Base-by-base conservation (phyloP, 2,888 invertebrate genomes). In the Atrina japonica region DNA sequence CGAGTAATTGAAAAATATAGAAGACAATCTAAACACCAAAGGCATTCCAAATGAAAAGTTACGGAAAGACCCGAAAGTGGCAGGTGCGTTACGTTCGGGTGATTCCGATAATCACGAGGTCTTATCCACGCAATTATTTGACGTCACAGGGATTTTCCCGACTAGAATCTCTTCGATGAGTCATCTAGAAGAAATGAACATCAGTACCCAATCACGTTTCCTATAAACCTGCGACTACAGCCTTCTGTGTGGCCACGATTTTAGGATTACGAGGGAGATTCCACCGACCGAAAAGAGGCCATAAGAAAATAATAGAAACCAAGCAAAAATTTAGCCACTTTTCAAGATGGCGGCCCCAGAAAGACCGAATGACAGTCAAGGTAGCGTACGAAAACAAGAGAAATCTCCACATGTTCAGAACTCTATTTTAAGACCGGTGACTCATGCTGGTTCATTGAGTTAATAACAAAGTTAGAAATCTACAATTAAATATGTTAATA, bases 131-230 rank as follows among this genome's bases (percentile, higher is more conserved):
- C 47, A 60, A 67, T 59, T 50, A 69, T 73, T 78, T 86, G 85
- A 87, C 85, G 85, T 85, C 86, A 87, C 80, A 77, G 86, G 87
- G 87, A 86, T 86, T 86, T 88, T 88, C 87, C 87, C 86, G 78
- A 81, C 82, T 84, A 83, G 80, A 79, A 61, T 76, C 65, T 84
- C 83, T 82, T 83, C 80, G 86, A 88, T 88, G 87, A 88, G 84
- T 88, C 86, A 88, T 86, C 82, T 70, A 73, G 70, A 82, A 86
- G 84, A 84, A 88, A 84, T 83, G 86, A 83, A 83, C 81, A 81
- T 82, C 82, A 74, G 77, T 76, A 77, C 74, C 80, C 80, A 83
- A 77, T 84, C 82, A 81, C 78, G 76, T 63, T 67, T 72, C 63
- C 67, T 63, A 43, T 67, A 67, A 64, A 52, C 72, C 66, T 49